Percentiles rank a stretch among this genome's conserved stretches.
Evolutionary conservation across 2,888 invertebrate species (phyloP).

Genomic region (Tenthredo distinguenda): DNA sequence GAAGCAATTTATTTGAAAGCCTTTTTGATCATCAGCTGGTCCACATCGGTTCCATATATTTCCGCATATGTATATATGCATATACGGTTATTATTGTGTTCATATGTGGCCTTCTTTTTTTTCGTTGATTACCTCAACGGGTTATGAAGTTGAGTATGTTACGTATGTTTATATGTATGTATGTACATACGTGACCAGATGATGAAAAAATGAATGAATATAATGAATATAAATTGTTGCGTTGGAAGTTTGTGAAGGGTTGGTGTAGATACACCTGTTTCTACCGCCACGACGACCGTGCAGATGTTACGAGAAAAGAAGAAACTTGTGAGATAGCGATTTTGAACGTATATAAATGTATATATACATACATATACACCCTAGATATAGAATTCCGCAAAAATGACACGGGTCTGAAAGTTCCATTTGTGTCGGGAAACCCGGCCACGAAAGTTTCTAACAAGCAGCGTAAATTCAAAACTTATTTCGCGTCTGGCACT

Average conservation of each 20-base stretch:
- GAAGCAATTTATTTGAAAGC: slow-evolving; percentile 44
- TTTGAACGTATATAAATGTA: not conserved
- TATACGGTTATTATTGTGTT: not conserved
- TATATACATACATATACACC: not conserved
- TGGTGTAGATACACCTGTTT: not conserved
- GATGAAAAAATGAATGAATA: not conserved
- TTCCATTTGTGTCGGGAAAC: not conserved
- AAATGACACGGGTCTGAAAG: slow-evolving; percentile 9
- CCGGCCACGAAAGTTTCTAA: slow-evolving; percentile 2
- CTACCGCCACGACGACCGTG: not conserved
- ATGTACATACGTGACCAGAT: not conserved
- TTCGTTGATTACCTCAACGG: not conserved
- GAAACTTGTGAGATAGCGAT: not conserved
- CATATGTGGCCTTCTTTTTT: not conserved
- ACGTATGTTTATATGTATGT: too few species aligned
- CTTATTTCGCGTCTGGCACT: slow-evolving; percentile 25
- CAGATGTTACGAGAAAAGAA: not conserved
- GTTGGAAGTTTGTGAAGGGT: not conserved
- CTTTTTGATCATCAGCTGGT: slow-evolving; percentile 35
- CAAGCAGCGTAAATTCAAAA: slow-evolving; percentile 42
- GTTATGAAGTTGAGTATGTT: too few species aligned
- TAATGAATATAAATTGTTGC: not conserved
- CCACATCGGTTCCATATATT: not conserved
- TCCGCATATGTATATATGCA: not conserved
- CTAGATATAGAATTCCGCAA: not conserved